Evolutionary conservation across 2,113 vertebrate genomes (phyloP).

Genomic region (Ellobius talpinus): DNA sequence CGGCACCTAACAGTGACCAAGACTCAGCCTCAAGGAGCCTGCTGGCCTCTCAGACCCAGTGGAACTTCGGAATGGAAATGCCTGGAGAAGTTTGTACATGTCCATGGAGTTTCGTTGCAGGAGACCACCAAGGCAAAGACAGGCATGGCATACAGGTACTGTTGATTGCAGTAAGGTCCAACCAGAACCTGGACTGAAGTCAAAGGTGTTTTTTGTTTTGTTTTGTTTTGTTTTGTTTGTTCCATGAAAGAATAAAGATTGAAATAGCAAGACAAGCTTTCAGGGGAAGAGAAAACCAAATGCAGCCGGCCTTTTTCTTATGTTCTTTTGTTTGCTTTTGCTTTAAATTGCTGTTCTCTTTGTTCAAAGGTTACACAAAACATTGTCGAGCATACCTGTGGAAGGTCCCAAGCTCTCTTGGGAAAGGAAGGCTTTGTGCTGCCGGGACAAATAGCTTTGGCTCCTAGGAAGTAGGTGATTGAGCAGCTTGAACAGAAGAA

Average conservation of each 20-base stretch:
- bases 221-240: not conserved
- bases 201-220: not conserved
- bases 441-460: not conserved
- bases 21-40: conserved; percentile 69
- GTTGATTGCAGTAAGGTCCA: not conserved
- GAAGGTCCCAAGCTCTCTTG: not conserved
- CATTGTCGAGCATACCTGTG: not conserved
- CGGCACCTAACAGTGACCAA: conserved; percentile 64
- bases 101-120: conserved; percentile 89
- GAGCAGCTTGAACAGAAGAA: not conserved
- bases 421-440: not conserved
- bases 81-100: conserved; percentile 91
- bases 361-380: not conserved
- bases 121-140: conserved; percentile 88
- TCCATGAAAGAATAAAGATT: not conserved
- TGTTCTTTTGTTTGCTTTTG: not conserved
- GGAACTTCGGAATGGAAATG: conserved; percentile 85
- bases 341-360: not conserved
- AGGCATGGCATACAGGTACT: conserved; percentile 94
- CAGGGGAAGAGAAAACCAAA: not conserved
- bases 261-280: not conserved
- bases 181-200: not conserved
- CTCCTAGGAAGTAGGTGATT: not conserved
- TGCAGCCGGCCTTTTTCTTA: not conserved
- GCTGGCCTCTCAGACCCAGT: conserved; percentile 84